These are phyloP conservation scores for Pristionchus pacificus DNA, from an alignment of 1,140 invertebrate species.

Conservation along the genomic window DNA sequence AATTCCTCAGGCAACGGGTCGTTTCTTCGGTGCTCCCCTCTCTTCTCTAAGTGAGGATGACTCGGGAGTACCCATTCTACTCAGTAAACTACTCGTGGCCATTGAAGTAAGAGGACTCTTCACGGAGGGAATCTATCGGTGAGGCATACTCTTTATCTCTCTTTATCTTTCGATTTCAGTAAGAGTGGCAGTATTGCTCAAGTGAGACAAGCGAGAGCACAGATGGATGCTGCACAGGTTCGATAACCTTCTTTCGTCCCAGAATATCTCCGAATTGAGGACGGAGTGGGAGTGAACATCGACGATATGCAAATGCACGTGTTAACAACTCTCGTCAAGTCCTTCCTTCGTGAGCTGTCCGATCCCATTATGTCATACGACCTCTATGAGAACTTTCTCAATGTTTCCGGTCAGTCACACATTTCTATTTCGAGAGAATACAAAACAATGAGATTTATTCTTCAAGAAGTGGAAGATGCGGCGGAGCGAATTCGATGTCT, in stretches of 20 bases:
- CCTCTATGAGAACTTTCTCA: conserved; percentile 81
- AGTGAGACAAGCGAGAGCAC: conserved; percentile 38
- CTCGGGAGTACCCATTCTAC: conserved; percentile 73
- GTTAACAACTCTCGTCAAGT: conserved; percentile 81
- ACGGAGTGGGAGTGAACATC: conserved; percentile 65
- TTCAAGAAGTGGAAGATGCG: conserved; percentile 70
- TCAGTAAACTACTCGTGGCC: conserved; percentile 78
- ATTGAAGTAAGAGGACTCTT: conserved; percentile 88
- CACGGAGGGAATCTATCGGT: conserved; percentile 78
- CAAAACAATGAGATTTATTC: conserved; percentile 6
- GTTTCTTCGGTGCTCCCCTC: conserved; percentile 75
- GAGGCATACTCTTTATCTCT: not conserved
- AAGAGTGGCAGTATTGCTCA: conserved; percentile 70
- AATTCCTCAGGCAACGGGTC: conserved; percentile 41
- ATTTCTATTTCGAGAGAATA: conserved; percentile 31
- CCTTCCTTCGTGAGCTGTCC: conserved; percentile 83
- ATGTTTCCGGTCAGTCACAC: conserved; percentile 69
- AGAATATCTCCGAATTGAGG: conserved; percentile 42
- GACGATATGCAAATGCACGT: conserved; percentile 75
- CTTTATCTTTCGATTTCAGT: conserved; percentile 58
- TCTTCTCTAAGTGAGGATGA: conserved; percentile 68
- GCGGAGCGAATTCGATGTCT: conserved; percentile 77
- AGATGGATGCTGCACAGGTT: conserved; percentile 40
- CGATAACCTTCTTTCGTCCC: conserved; percentile 24
- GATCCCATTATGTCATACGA: conserved; percentile 88